Evolutionary conservation across 1,140 invertebrate species (phyloP).

Genomic region (Listronotus oregonensis): DNA sequence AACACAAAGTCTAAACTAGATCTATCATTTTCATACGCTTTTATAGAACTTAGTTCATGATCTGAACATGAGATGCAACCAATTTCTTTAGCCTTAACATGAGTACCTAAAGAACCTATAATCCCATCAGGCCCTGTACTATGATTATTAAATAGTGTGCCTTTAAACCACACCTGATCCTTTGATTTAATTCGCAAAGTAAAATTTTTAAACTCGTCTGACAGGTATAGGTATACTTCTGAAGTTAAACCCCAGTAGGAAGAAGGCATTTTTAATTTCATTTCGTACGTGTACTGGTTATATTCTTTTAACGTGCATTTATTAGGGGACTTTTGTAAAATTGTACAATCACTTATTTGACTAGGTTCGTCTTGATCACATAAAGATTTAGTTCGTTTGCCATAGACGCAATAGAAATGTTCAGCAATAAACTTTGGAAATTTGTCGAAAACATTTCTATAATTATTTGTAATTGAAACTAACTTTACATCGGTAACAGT

Average conservation of each 20-base stretch:
- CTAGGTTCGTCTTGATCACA: conserved; percentile 59
- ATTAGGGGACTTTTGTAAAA: conserved; percentile 55
- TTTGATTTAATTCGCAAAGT: conserved; percentile 67
- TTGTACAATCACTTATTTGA: conserved; percentile 60
- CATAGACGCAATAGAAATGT: conserved; percentile 70
- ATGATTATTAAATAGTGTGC: conserved; percentile 58
- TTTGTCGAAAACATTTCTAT: conserved; percentile 63
- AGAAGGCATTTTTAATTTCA: conserved; percentile 70
- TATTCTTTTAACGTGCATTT: conserved; percentile 72
- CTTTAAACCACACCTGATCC: conserved; percentile 75
- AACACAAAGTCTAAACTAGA: conserved; percentile 55
- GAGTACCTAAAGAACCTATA: conserved; percentile 63
- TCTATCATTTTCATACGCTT: conserved; percentile 58
- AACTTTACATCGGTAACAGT: conserved; percentile 70
- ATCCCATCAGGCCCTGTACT: conserved; percentile 53
- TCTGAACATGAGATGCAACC: conserved; percentile 70
- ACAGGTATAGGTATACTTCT: conserved; percentile 65
- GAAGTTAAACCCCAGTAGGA: conserved; percentile 66
- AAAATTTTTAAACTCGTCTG: conserved; percentile 72
- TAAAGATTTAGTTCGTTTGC: conserved; percentile 62
- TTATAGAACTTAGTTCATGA: conserved; percentile 60
- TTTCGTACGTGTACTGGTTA: conserved; percentile 66
- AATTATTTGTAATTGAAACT: conserved; percentile 65
- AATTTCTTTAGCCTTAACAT: conserved; percentile 66
- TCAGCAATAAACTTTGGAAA: conserved; percentile 64